These are phyloP conservation scores for Agrochola circellaris DNA, from an alignment of 2,888 invertebrate species.

Conservation along the genomic window DNA sequence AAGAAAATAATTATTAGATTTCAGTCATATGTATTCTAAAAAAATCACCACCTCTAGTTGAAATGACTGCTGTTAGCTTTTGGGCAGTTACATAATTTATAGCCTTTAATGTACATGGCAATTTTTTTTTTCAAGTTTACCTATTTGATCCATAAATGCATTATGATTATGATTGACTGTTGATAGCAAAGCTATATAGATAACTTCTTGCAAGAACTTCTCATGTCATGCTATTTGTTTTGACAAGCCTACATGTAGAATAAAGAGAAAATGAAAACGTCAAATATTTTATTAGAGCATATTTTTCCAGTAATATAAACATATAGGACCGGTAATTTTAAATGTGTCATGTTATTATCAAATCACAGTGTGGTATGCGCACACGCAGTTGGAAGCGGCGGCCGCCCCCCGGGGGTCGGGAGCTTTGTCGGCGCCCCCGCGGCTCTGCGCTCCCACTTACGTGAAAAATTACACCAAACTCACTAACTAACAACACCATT, in stretches of 20 bases:
- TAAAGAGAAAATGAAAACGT: conserved; percentile 34
- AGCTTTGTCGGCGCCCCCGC: conserved; percentile 87
- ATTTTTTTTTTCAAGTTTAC: not conserved
- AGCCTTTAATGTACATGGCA: not conserved
- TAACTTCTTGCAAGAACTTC: no score
- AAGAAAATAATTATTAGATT: conserved; percentile 11
- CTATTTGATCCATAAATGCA: not conserved
- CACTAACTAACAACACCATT: conserved; percentile 35
- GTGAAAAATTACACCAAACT: conserved; percentile 83
- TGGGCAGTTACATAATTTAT: not conserved
- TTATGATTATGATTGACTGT: no score
- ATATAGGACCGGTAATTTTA: conserved; percentile 74
- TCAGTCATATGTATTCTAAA: conserved; percentile 7
- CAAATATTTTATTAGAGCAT: conserved; percentile 51
- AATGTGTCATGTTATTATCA: conserved; percentile 82
- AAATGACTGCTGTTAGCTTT: not conserved
- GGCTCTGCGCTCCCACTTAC: conserved; percentile 78
- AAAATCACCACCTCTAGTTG: not conserved
- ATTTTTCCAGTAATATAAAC: conserved; percentile 64
- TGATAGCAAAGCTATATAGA: no score
- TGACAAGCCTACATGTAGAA: not conserved
- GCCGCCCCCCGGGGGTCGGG: conserved; percentile 79
- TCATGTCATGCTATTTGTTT: conserved; percentile 7
- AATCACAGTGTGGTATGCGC: conserved; percentile 77
- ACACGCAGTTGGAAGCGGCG: conserved; percentile 78